These are phyloP conservation scores for Mamestra brassicae DNA, from an alignment of 2,888 invertebrate species.

Conservation along the genomic window DNA sequence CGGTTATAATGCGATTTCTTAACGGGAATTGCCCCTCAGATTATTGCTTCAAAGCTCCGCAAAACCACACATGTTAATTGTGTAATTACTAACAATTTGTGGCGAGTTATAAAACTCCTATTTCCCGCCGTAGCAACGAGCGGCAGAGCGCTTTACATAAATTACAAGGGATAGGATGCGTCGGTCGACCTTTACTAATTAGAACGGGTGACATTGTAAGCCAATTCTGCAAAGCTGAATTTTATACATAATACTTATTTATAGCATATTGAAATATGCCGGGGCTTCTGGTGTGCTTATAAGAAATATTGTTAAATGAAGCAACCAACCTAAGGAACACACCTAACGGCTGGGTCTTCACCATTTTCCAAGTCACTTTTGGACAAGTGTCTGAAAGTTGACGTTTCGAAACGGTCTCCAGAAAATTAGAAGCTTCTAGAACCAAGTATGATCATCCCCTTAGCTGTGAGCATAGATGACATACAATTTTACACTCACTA, in stretches of 20 bases:
- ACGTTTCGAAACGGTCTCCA: not conserved
- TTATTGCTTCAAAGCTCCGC: not conserved
- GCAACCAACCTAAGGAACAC: not conserved
- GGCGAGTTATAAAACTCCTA: not conserved
- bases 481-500: conserved; percentile 58
- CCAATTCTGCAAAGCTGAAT: conserved; percentile 21
- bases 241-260: conserved; percentile 37
- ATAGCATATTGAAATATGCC: conserved; percentile 23
- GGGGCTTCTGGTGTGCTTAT: not conserved
- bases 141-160: conserved; percentile 31
- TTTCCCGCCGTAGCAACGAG: conserved; percentile 25
- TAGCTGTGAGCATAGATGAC: conserved; percentile 54
- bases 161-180: conserved; percentile 46
- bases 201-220: conserved; percentile 45
- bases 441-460: conserved; percentile 47
- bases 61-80: conserved; percentile 4
- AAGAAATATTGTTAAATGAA: not conserved
- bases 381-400: not conserved
- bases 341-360: not conserved
- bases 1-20: not conserved
- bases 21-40: not conserved
- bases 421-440: conserved; percentile 52
- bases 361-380: not conserved
- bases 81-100: conserved; percentile 15
- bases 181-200: conserved; percentile 55